A percentile compares a stretch with the other conserved stretches of the same genome.
phyloP scores from a whole-genome alignment of 2,797 vertebrate species.

The Ctenopoma multispine region DNA sequence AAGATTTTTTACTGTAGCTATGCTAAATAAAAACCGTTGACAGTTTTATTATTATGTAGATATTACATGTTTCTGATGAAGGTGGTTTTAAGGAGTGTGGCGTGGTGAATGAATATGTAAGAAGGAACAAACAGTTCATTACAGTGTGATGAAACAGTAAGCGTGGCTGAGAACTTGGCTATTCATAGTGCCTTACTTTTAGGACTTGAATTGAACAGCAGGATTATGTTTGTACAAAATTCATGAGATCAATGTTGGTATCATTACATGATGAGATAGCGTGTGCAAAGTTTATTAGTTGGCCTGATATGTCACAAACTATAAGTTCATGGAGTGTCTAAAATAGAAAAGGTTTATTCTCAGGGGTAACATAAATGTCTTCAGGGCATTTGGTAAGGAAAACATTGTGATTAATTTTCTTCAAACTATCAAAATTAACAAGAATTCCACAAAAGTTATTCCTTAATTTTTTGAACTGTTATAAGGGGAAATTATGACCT shows the following conservation, averaged over 20 bases:
- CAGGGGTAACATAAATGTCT: neutral
- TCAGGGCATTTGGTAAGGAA: neutral
- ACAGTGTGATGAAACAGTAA: neutral
- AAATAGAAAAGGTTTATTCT: neutral
- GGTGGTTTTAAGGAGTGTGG: slow-evolving; percentile 6
- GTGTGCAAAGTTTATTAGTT: neutral
- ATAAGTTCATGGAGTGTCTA: neutral
- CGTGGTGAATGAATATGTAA: neutral
- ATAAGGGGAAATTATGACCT: neutral
- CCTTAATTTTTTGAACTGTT: neutral
- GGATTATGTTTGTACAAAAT: neutral
- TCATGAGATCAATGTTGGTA: neutral
- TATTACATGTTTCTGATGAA: slow-evolving; percentile 17
- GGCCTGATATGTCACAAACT: neutral
- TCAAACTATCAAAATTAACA: neutral
- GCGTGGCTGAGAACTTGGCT: neutral
- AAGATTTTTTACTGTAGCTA: slow-evolving; percentile 24
- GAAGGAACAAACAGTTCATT: neutral
- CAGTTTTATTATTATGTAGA: slow-evolving; percentile 23
- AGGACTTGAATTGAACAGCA: neutral
- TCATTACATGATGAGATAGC: neutral
- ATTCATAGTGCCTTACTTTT: neutral
- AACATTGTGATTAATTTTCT: slow-evolving; percentile 1
- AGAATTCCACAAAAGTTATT: neutral
- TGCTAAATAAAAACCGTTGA: slow-evolving; percentile 27